These are phyloP conservation scores for Scaptodrosophila latifasciaeformis DNA, from an alignment of 2,888 invertebrate genomes.

Conservation along the genomic window DNA sequence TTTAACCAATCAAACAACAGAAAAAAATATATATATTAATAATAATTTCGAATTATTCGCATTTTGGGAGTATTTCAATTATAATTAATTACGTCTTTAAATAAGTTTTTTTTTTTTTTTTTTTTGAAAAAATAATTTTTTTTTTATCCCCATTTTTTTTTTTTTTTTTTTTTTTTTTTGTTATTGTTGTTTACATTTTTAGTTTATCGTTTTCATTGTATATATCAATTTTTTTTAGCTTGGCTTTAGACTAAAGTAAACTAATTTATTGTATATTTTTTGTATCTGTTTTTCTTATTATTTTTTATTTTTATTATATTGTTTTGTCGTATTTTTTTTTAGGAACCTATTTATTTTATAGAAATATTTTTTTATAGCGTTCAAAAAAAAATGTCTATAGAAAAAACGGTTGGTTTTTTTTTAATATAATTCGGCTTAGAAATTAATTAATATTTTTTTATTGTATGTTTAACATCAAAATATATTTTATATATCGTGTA, in stretches of 20 bases:
- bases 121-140: constrained; percentile 47
- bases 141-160: constrained; percentile 12
- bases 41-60: constrained; percentile 14
- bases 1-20: too few relatives aligned
- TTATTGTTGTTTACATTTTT: constrained; percentile 20
- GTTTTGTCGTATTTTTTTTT: constrained; percentile 32
- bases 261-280: constrained; percentile 18
- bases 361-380: constrained; percentile 24
- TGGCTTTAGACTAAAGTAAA: constrained; percentile 19
- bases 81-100: constrained; percentile 4
- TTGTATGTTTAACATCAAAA: constrained; percentile 54
- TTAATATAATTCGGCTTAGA: constrained; percentile 55
- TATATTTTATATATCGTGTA: constrained; percentile 40
- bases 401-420: constrained; percentile 37
- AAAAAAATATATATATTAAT: constrained; percentile 12
- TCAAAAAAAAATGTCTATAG: constrained; percentile 45
- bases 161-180: not conserved
- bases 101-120: constrained; percentile 13
- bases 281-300: constrained; percentile 17
- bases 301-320: constrained; percentile 18
- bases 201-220: constrained; percentile 35
- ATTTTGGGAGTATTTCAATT: constrained; percentile 20
- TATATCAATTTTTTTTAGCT: constrained; percentile 5
- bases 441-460: constrained; percentile 51
- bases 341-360: constrained; percentile 66